These are phyloP conservation scores for Holotrichia oblita DNA, from an alignment of 1,140 invertebrate species.

Conservation along the genomic window DNA sequence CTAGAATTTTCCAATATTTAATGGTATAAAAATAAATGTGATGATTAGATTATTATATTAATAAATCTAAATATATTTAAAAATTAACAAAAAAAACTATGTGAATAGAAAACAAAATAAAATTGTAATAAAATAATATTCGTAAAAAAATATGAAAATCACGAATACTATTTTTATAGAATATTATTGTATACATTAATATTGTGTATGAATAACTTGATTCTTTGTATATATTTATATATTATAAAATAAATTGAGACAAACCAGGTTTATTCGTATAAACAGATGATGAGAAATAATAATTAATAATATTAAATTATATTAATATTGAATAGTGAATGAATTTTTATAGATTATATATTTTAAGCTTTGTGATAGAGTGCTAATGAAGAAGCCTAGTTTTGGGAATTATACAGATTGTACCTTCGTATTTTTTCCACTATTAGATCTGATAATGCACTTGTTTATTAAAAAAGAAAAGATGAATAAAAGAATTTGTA, in stretches of 20 bases:
- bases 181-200: constrained; percentile 20
- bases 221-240: constrained; percentile 15
- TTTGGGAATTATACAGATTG: constrained; percentile 33
- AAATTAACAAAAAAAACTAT: not conserved
- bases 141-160: constrained; percentile 1
- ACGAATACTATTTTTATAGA: constrained; percentile 33
- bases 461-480: constrained; percentile 19
- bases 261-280: not conserved
- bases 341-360: constrained; percentile 31
- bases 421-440: constrained; percentile 31
- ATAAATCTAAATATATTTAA: constrained; percentile 18
- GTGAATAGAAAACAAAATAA: not conserved
- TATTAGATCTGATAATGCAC: constrained; percentile 33
- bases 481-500: constrained; percentile 25
- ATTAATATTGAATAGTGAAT: constrained; percentile 7
- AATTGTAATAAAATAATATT: not conserved
- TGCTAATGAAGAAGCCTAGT: constrained; percentile 16
- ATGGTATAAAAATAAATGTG: constrained; percentile 30
- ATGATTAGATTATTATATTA: constrained; percentile 22
- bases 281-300: not conserved
- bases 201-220: constrained; percentile 11
- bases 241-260: not conserved
- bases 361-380: constrained; percentile 35
- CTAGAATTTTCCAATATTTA: constrained; percentile 5
- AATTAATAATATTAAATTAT: not conserved